These are phyloP conservation scores for Halcyon smyrnensis DNA, from an alignment of 2,797 vertebrate species.

Conservation along the genomic window DNA sequence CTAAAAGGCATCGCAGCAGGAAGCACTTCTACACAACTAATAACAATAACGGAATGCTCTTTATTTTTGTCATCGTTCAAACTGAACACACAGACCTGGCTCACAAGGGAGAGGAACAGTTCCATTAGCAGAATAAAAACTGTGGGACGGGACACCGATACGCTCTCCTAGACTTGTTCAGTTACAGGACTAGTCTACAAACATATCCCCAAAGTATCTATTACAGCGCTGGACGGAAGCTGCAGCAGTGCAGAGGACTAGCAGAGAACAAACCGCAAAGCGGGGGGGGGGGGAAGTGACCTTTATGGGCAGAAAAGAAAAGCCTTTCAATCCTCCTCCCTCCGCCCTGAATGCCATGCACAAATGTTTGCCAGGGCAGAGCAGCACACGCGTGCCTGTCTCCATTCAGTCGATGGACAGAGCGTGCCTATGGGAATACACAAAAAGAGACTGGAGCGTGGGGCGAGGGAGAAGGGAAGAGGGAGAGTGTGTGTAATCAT, in stretches of 20 bases:
- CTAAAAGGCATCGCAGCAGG: neutral
- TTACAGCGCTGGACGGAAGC: neutral
- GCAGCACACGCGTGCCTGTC: neutral
- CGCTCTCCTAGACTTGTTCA: neutral
- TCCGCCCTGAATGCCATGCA: rapidly evolving
- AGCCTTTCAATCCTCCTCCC: neutral
- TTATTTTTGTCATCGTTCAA: neutral
- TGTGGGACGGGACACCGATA: neutral
- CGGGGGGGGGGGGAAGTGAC: neutral
- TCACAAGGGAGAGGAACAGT: neutral
- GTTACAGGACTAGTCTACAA: neutral
- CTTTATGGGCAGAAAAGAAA: neutral
- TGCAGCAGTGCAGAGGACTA: neutral
- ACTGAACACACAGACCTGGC: neutral
- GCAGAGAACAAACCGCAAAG: neutral
- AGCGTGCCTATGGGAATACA: neutral
- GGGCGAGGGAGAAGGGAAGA: neutral
- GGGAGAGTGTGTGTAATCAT: neutral
- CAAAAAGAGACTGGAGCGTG: neutral
- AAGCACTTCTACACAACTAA: neutral
- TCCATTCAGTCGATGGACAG: neutral
- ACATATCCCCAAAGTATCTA: neutral
- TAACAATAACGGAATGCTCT: neutral
- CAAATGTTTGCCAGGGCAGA: neutral
- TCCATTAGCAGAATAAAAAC: neutral